A percentile compares a stretch with the other conserved stretches of the same genome.
phyloP scores from a whole-genome alignment of 1,140 invertebrate species.

The Thereuonema tuberculata region DNA sequence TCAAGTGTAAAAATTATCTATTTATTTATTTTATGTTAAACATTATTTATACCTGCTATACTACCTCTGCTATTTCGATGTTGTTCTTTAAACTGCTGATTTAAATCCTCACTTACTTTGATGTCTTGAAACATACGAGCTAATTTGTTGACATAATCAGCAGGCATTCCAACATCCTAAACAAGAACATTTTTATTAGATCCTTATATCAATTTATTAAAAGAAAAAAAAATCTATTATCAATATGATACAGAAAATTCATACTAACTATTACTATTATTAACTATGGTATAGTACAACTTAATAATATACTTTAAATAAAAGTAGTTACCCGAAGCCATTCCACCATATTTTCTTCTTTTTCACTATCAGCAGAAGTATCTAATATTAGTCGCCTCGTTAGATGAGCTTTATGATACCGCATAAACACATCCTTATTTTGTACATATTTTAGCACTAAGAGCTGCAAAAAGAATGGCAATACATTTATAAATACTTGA shows the following conservation, averaged over 20 bases:
- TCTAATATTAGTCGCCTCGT: slow-evolving; percentile 89
- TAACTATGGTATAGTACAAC: not conserved
- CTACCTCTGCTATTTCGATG: slow-evolving; percentile 42
- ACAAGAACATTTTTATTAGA: too few species aligned
- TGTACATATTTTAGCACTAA: slow-evolving; percentile 97
- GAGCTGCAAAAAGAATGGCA: slow-evolving; percentile 39
- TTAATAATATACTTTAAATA: too few species aligned
- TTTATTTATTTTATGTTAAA: not conserved
- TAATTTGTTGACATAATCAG: slow-evolving; percentile 97
- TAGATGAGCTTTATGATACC: slow-evolving; percentile 96
- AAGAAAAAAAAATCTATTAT: too few species aligned
- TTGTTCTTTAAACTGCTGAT: slow-evolving; percentile 73
- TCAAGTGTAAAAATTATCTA: too few species aligned
- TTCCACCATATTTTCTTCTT: slow-evolving; percentile 99
- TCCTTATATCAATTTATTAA: not conserved
- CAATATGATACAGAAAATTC: not conserved
- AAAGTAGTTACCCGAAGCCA: slow-evolving; percentile 54
- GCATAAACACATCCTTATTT: slow-evolving; percentile 99
- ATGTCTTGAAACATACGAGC: slow-evolving; percentile 83
- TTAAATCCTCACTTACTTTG: slow-evolving; percentile 97
- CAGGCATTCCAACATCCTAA: slow-evolving; percentile 88
- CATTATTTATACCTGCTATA: slow-evolving; percentile 30
- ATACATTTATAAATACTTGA: not conserved
- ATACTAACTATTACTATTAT: not conserved
- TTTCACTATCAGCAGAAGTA: slow-evolving; percentile 95